A percentile compares a stretch with the other conserved stretches of the same genome.
Evolutionary conservation across 2,888 invertebrate species (phyloP).

Genomic region (Nowickia ferox): DNA sequence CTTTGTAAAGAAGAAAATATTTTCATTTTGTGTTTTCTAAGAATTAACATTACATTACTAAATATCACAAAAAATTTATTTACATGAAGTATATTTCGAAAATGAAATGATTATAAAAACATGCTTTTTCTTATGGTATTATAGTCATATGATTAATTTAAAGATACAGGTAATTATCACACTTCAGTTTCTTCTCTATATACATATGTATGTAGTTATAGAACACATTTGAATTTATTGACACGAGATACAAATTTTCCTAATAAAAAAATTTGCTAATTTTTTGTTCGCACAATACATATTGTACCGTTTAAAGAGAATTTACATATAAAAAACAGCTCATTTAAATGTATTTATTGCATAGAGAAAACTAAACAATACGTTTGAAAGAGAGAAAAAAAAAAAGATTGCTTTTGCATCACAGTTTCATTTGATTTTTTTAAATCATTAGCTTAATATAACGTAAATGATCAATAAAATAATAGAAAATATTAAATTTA

Average conservation of each 20-base stretch:
- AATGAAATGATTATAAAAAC: slow-evolving; percentile 62
- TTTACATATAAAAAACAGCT: slow-evolving; percentile 20
- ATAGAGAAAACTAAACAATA: slow-evolving; percentile 34
- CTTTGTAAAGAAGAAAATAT: slow-evolving; percentile 28
- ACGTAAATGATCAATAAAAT: slow-evolving; percentile 33
- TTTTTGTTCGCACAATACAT: slow-evolving; percentile 34
- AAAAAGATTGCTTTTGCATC: slow-evolving; percentile 38
- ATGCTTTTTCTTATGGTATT: slow-evolving; percentile 61
- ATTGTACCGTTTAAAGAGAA: slow-evolving; percentile 30
- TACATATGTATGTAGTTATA: no score
- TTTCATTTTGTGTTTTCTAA: slow-evolving; percentile 27
- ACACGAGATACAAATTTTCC: slow-evolving; percentile 27
- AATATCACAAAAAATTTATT: slow-evolving; percentile 65
- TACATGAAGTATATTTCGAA: slow-evolving; percentile 53
- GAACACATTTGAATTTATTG: slow-evolving; percentile 23
- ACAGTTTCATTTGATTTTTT: slow-evolving; percentile 51
- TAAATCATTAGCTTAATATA: slow-evolving; percentile 59
- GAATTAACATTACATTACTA: slow-evolving; percentile 49
- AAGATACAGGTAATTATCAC: slow-evolving; percentile 49
- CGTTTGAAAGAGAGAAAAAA: slow-evolving; percentile 33
- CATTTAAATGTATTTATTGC: slow-evolving; percentile 18
- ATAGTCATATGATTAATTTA: slow-evolving; percentile 44
- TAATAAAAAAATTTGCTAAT: slow-evolving; percentile 23
- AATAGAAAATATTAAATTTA: slow-evolving; percentile 50
- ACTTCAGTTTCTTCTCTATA: slow-evolving; percentile 31